phyloP scores from a whole-genome alignment of 1,140 invertebrate genomes.

The Leptonema lineaticorne region DNA sequence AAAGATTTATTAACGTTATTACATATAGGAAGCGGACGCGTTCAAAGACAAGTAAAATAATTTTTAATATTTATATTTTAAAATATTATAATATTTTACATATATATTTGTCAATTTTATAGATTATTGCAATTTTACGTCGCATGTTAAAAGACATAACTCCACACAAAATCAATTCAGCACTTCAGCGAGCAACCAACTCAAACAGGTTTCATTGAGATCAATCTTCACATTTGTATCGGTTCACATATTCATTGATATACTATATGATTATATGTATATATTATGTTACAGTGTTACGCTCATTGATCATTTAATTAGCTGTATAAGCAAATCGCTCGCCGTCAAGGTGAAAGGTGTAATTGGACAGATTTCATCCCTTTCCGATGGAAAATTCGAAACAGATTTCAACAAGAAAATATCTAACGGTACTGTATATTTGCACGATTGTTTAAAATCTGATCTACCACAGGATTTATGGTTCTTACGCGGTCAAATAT shows the following conservation, averaged over 20 bases:
- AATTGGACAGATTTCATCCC: constrained; percentile 54
- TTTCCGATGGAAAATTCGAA: constrained; percentile 55
- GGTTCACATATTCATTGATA: background rate
- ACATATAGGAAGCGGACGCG: constrained; percentile 91
- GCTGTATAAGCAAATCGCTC: constrained; percentile 53
- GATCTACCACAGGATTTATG: constrained; percentile 56
- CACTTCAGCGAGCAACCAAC: background rate
- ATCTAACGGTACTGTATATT: background rate
- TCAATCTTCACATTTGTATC: background rate
- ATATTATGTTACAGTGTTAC: constrained; percentile 44
- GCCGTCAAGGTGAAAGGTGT: constrained; percentile 57
- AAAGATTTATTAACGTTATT: constrained; percentile 83
- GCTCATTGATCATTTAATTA: constrained; percentile 51
- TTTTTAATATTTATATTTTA: constrained; percentile 5
- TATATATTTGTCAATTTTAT: constrained; percentile 31
- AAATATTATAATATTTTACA: constrained; percentile 11
- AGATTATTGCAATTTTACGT: constrained; percentile 53
- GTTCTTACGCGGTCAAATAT: constrained; percentile 85
- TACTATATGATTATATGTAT: background rate
- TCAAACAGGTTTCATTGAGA: background rate
- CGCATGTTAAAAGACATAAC: constrained; percentile 52
- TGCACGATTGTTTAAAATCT: constrained; percentile 31
- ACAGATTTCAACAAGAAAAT: constrained; percentile 38
- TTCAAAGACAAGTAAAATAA: constrained; percentile 87
- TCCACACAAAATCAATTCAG: constrained; percentile 47